Base-by-base conservation (phyloP, 2,888 invertebrate genomes). In the Yponomeuta plumbellus region DNA sequence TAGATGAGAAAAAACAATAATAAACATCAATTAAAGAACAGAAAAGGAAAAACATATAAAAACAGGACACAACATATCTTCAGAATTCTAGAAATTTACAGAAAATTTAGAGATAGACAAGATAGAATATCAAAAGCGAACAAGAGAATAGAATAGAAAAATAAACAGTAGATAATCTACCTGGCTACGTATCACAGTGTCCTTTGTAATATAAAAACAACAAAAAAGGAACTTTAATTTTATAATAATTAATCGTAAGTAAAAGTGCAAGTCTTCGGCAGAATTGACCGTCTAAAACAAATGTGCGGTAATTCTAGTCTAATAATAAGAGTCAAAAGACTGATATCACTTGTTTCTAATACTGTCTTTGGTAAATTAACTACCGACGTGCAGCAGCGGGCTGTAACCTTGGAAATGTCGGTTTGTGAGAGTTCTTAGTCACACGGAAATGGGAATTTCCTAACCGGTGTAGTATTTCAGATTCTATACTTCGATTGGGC, bases 211-310 rank as follows among this genome's bases (percentile, higher is more conserved):
- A 70, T 78, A 69, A 78, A 20, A 76, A 76, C 81, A 82, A 76
- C 68, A 70, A 72, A 75, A 59, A 64, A 85, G 81, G 82, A 85
- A 86, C 83, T 81, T 52, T 17, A 63, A 26, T 40, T 56, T n/a
- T 56, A 10, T 21, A 23, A 58, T 11, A 56, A 58, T 23, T n/a
- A 77, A 73, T 74, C 70, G 75, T 68, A 73, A 72, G 69, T 70
- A 71, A 69, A 75, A 77, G 82, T 84, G 85, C 81, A 66, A 71
- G 67, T 71, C 72, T 70, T 68, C 70, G 73, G 84, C 85, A 80
- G 84, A 88, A 86, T 86, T 78, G 77, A 84, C 89, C 90, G 89
- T 83, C 80, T 87, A 71, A 78, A 91, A 90, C 91, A 91, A 90
- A 91, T 91, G 88, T 90, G 87, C 91, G 88, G 90, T 82, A 83